These are phyloP conservation scores for Dendroctonus valens DNA, from an alignment of 1,140 invertebrate genomes.

Conservation along the genomic window DNA sequence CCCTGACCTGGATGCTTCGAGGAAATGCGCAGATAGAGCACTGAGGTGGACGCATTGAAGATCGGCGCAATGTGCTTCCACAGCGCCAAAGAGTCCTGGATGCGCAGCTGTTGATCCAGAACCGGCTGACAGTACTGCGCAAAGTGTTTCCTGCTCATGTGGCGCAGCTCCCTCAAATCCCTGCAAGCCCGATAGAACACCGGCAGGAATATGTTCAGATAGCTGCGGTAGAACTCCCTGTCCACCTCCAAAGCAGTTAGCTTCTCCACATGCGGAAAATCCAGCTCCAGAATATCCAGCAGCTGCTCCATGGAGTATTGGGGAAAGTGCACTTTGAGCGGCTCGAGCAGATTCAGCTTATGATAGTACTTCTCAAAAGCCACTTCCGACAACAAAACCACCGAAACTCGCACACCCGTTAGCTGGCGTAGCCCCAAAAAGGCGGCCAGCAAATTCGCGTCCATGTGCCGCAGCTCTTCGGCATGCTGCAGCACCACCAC, in stretches of 20 bases:
- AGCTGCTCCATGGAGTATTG: slow-evolving; percentile 81
- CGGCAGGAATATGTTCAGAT: slow-evolving; percentile 75
- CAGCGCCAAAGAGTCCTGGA: slow-evolving; percentile 65
- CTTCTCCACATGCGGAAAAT: slow-evolving; percentile 46
- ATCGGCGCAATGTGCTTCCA: slow-evolving; percentile 77
- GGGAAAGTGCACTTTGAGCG: slow-evolving; percentile 73
- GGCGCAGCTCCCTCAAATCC: slow-evolving; percentile 76
- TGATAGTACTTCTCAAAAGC: slow-evolving; percentile 76
- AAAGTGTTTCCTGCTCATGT: slow-evolving; percentile 70
- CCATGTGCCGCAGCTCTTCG: slow-evolving; percentile 71
- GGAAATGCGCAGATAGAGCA: slow-evolving; percentile 72
- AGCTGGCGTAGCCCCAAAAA: slow-evolving; percentile 74
- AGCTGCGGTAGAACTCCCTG: slow-evolving; percentile 71
- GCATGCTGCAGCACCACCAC: slow-evolving; percentile 76
- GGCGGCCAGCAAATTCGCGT: slow-evolving; percentile 66
- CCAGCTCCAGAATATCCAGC: slow-evolving; percentile 65
- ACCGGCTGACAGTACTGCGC: slow-evolving; percentile 75
- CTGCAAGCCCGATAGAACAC: slow-evolving; percentile 78
- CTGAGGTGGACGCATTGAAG: slow-evolving; percentile 70
- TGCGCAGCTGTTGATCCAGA: slow-evolving; percentile 55
- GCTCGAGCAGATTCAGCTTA: slow-evolving; percentile 68
- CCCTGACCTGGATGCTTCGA: slow-evolving; percentile 53
- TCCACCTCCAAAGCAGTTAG: slow-evolving; percentile 51
- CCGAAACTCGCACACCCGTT: slow-evolving; percentile 68
- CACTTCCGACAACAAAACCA: slow-evolving; percentile 74